A percentile compares a stretch with the other conserved stretches of the same genome.
Conservation (phyloP, 1,140 invertebrate species). For the Drosophila navojoa region DNA sequence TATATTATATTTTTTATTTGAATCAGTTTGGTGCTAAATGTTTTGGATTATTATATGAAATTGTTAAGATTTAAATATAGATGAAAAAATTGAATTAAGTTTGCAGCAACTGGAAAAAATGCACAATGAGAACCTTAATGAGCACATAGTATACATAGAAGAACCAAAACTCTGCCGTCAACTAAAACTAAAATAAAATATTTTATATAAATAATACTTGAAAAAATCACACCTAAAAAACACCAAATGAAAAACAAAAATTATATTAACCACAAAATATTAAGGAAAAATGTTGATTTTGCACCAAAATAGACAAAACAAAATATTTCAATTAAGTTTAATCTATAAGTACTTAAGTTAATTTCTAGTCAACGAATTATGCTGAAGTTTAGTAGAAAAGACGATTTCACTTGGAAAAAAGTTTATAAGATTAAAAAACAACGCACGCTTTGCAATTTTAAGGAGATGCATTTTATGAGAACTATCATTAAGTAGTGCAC, state of each 20-base stretch:
- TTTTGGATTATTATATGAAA: constrained; percentile 57
- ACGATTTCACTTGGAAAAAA: constrained; percentile 20
- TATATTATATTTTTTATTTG: constrained; percentile 38
- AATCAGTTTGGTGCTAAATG: constrained; percentile 81
- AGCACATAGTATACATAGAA: constrained; percentile 20
- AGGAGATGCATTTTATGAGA: constrained; percentile 65
- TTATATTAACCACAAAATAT: constrained; percentile 53
- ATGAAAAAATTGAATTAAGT: constrained; percentile 59
- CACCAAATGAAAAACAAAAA: constrained; percentile 45
- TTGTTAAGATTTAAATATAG: constrained; percentile 51
- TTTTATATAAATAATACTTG: constrained; percentile 32
- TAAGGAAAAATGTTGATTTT: constrained; percentile 50
- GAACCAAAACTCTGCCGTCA: constrained; percentile 50
- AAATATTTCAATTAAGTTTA: constrained; percentile 40
- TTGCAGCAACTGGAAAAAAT: constrained; percentile 62
- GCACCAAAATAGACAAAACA: constrained; percentile 47
- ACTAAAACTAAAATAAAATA: constrained; percentile 7
- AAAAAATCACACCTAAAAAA: constrained; percentile 32
- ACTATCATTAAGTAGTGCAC: constrained; percentile 63
- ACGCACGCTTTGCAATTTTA: constrained; percentile 70
- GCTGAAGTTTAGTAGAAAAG: constrained; percentile 67
- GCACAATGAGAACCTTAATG: constrained; percentile 28
- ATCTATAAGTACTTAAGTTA: constrained; percentile 74
- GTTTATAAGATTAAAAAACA: constrained; percentile 15
- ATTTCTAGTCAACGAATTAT: constrained; percentile 81